Conservation (phyloP, 2,888 invertebrate genomes). For the Caenorhabditis doughertyi region DNA sequence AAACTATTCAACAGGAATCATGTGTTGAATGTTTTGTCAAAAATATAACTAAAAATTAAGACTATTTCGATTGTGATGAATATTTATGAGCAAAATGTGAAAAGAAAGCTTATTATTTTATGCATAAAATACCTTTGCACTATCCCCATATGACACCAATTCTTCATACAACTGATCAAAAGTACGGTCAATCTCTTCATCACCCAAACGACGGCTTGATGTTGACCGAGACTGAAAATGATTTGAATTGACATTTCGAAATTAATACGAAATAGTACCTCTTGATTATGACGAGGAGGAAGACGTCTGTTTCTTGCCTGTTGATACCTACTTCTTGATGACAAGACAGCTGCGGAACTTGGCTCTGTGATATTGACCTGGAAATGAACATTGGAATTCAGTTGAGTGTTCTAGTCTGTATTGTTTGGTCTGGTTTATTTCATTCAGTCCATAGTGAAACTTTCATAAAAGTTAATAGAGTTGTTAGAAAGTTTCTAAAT, state of each 20-base stretch:
- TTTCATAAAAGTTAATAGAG: background rate
- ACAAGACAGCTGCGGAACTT: constrained; percentile 53
- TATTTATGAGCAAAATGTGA: background rate
- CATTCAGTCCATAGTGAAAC: background rate
- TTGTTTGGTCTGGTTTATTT: constrained; percentile 3
- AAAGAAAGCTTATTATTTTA: too few species aligned
- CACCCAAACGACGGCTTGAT: constrained; percentile 59
- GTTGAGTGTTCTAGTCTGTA: background rate
- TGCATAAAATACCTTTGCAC: constrained; percentile 43
- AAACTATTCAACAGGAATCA: too few species aligned
- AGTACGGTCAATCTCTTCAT: constrained; percentile 70
- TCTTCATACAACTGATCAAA: constrained; percentile 74
- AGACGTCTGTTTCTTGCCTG: constrained; percentile 71
- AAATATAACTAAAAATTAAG: too few species aligned
- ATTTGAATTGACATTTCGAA: background rate
- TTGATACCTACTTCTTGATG: constrained; percentile 72
- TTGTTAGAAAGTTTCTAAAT: background rate
- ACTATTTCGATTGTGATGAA: too few species aligned
- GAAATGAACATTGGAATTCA: background rate
- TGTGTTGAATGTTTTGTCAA: too few species aligned
- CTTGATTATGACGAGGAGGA: constrained; percentile 70
- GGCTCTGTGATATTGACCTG: constrained; percentile 54
- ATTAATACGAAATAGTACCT: constrained; percentile 4
- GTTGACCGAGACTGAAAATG: constrained; percentile 57
- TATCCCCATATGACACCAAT: constrained; percentile 67